A percentile compares a stretch with the other conserved stretches of the same genome.
Evolutionary conservation across 1,140 invertebrate genomes (phyloP).

Genomic region (Anoplophora glabripennis): DNA sequence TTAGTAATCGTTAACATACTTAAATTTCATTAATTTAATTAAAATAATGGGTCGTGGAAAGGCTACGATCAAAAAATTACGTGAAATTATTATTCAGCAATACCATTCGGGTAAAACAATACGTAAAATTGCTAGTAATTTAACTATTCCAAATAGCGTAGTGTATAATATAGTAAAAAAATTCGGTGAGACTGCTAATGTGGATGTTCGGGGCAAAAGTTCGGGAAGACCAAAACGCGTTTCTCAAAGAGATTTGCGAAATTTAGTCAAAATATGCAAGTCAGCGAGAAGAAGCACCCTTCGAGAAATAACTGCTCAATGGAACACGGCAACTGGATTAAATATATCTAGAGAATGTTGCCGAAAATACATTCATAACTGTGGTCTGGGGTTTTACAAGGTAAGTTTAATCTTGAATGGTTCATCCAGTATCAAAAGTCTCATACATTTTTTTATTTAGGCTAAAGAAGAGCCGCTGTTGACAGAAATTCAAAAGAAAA

Average conservation of each 20-base stretch:
- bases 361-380: slow-evolving; percentile 4
- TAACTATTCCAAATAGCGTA: slow-evolving; percentile 3
- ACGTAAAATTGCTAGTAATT: not conserved
- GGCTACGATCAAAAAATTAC: slow-evolving; percentile 4
- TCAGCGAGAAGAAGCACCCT: slow-evolving; percentile 8
- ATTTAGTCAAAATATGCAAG: slow-evolving; percentile 16
- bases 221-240: not conserved
- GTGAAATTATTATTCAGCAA: slow-evolving; percentile 2
- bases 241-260: not conserved
- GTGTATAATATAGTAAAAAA: slow-evolving; percentile 3
- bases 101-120: not conserved
- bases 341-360: slow-evolving; percentile 17
- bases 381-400: slow-evolving; percentile 4
- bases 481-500: slow-evolving; percentile 19
- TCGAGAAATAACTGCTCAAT: slow-evolving; percentile 1
- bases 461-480: slow-evolving; percentile 25
- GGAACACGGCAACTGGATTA: slow-evolving; percentile 9
- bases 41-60: not conserved
- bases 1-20: too few relatives aligned
- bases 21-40: too few relatives aligned
- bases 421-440: too few relatives aligned
- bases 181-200: not conserved
- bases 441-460: not conserved
- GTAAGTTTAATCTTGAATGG: not conserved
- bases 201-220: slow-evolving; percentile 8